Conservation (phyloP, 2,113 vertebrate genomes). For the Chaetodon auriga region DNA sequence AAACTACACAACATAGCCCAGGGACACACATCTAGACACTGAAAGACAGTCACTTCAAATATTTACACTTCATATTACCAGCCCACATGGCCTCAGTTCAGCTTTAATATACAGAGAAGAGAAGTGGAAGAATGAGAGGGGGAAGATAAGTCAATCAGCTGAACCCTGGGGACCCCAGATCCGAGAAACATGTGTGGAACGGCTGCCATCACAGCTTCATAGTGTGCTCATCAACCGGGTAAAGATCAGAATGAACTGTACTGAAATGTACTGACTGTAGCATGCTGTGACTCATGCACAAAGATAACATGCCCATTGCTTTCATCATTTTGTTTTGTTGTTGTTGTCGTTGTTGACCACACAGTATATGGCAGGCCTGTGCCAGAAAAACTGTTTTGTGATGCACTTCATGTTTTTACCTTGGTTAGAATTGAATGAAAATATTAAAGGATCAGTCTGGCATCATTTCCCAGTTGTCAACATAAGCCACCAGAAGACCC, state of each 20-base stretch:
- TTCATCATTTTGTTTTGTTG: too few relatives aligned
- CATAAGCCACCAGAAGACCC: too few relatives aligned
- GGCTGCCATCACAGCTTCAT: neutral
- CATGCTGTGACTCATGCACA: neutral
- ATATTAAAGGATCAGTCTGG: too few relatives aligned
- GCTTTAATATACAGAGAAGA: neutral
- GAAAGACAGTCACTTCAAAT: neutral
- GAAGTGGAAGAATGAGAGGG: neutral
- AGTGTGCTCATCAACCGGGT: neutral
- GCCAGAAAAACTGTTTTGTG: too few relatives aligned
- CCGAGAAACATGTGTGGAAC: neutral
- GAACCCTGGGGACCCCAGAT: neutral
- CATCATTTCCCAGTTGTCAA: too few relatives aligned
- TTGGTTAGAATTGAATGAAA: too few relatives aligned
- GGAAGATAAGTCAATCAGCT: slow-evolving; percentile 9
- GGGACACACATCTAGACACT: neutral
- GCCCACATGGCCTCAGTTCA: neutral
- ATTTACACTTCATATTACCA: neutral
- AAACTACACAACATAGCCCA: neutral
- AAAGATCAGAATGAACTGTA: neutral
- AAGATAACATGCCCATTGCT: neutral
- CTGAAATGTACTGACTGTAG: neutral
- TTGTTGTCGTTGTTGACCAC: too few relatives aligned
- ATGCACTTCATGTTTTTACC: too few relatives aligned
- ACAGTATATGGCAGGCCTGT: too few relatives aligned